Base-by-base conservation (phyloP, 92 coral and sea anemone species). In the Actinernus sp. region DNA sequence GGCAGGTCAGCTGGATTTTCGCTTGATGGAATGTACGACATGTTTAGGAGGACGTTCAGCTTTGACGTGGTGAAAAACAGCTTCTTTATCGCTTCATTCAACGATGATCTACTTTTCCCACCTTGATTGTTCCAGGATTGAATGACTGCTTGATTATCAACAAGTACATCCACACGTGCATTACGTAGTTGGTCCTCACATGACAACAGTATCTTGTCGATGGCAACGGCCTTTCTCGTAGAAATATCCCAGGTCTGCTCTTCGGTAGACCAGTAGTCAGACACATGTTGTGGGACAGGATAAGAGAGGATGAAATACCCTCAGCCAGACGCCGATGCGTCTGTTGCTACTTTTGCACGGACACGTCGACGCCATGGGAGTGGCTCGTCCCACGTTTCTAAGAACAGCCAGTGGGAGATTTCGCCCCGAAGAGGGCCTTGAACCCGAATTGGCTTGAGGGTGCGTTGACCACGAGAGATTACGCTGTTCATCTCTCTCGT, bases 271-370 rank as follows among this genome's bases (percentile, higher is more conserved):
- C 91, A 84, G 29, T 77, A 84, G 50, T 78, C 91, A 2, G 86
- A 38, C 39, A 63, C 30, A 24, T 40, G 50, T 0, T 8, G 23
- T 27, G 7, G 54, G 0, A 13, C 26, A 20, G 51, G 20, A 12
- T 61, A 71, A 4, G 64, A 78, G 5, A 50, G 63, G 9, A 85
- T 4, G 0, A 58, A 41, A 0, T 74, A 74, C 0, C 83, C 86
- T 83, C 92, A 86, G 5, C 87, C 83, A 13, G 87, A 56, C 2
- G 50, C 73, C 1, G 89, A 88, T 18, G 94, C 94, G 57, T 88
- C 94, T 1, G 89, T 62, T 2, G 74, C 83, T 8, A 74, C 30
- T 13, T 73, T 21, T 20, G 68, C 71, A 19, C 37, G 79, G 13
- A 52, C 9, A 41, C 70, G 80, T 0, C 68, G 79, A n/a, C 76